Evolutionary conservation across 2,113 vertebrate genomes (phyloP), one percentile per base, ranked within the genome.

Genomic region (Elgaria multicarinata): DNA sequence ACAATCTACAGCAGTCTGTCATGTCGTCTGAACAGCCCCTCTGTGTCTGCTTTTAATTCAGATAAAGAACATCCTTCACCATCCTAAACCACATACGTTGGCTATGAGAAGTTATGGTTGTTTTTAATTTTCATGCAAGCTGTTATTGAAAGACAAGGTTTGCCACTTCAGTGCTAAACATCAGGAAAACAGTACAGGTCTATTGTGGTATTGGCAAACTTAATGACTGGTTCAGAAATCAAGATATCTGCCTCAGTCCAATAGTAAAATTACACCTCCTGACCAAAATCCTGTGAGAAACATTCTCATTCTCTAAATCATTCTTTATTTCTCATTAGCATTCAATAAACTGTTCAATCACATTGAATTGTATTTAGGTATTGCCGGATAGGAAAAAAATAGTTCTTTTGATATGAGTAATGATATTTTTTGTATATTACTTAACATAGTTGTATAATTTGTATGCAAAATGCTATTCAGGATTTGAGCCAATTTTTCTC

Each of bases 201-300:
- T 46, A 33, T n/a, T 66, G 5, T 53, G 8, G 14, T 77, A 39
- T 50, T 67, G 33, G 58, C 14, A 62, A 74, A n/a, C 31, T 26
- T 64, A 81, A 62, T 53, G 18, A 58, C 42, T 67, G 18, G 50
- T 44, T 50, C 24, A 79, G 83, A 80, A 79, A 62, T 71, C 75
- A 87, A 58, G 39, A 55, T 67, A 76, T 33, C 22, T 77, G 71
- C 72, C 22, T 72, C 28, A 67, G 64, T 78, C 36, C 31, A 42
- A 66, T 71, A 50, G 53, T 53, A 64, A 83, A 91, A 93, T 93
- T 90, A 77, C 9, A 36, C 62, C 91, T 89, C 93, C 93, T 88
- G 86, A 81, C 93, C 94, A 89, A 50, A 87, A 93, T 90, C 81
- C 90, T 91, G 90, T 87, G 90, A 91, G 46, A 87, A 87, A 82